Conservation (phyloP, 2,888 invertebrate species). For the Caenorhabditis parvicauda region DNA sequence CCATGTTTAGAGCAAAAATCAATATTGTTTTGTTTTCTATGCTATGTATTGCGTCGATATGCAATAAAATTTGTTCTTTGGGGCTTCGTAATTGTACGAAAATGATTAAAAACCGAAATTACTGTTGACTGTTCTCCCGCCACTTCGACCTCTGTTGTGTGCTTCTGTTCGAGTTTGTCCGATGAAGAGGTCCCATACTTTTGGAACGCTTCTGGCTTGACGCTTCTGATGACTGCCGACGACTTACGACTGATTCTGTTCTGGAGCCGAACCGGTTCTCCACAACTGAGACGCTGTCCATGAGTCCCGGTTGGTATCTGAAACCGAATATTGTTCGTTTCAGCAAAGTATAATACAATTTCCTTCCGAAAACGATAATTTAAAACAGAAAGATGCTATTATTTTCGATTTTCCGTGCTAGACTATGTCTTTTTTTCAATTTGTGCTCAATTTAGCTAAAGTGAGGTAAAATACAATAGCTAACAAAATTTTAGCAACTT, state of each 20-base stretch:
- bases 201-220: conserved; percentile 35
- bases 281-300: conserved; percentile 26
- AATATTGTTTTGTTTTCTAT: too few relatives aligned
- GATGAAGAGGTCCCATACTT: conserved; percentile 43
- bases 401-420: too few relatives aligned
- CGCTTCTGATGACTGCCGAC: conserved; percentile 28
- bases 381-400: too few relatives aligned
- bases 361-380: too few relatives aligned
- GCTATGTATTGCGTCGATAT: neutral
- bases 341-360: too few relatives aligned
- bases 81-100: neutral
- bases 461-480: too few relatives aligned
- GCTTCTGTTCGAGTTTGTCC: conserved; percentile 30
- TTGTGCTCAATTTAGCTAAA: too few relatives aligned
- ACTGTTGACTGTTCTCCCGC: conserved; percentile 43
- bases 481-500: too few relatives aligned
- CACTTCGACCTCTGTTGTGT: conserved; percentile 26
- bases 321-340: too few relatives aligned
- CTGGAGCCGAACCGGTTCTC: conserved; percentile 27
- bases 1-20: too few relatives aligned
- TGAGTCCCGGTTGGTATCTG: conserved; percentile 31
- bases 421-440: too few relatives aligned
- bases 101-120: neutral
- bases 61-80: neutral
- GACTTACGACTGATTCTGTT: conserved; percentile 23